Evolutionary conservation across 1,140 invertebrate species (phyloP).

Genomic region (Antheraea pernyi): DNA sequence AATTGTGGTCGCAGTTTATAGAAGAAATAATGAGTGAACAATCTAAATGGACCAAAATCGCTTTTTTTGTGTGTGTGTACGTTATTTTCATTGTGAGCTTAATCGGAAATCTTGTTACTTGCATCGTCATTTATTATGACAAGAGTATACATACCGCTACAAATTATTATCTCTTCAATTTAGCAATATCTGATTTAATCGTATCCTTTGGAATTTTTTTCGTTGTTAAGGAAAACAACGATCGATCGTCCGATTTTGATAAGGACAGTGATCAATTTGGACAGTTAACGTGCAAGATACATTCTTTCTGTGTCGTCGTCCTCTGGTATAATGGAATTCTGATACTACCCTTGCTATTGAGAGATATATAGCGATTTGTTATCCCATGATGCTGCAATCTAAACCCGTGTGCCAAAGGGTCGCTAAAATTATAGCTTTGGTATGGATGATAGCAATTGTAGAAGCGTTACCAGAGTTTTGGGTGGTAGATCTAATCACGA

Average conservation of each 20-base stretch:
- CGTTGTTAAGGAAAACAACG: background rate
- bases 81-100: slow-evolving; percentile 88
- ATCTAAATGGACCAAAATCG: slow-evolving; percentile 27
- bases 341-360: slow-evolving; percentile 61
- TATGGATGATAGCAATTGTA: slow-evolving; percentile 53
- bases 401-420: slow-evolving; percentile 45
- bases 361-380: slow-evolving; percentile 58
- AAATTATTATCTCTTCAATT: slow-evolving; percentile 92
- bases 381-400: slow-evolving; percentile 46
- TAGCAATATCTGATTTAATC: slow-evolving; percentile 84
- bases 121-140: slow-evolving; percentile 90
- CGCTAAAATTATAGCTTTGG: slow-evolving; percentile 46
- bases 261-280: slow-evolving; percentile 31
- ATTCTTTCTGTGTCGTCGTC: slow-evolving; percentile 47
- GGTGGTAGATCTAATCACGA: slow-evolving; percentile 42
- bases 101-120: slow-evolving; percentile 90
- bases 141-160: slow-evolving; percentile 90
- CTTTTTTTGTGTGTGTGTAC: slow-evolving; percentile 29
- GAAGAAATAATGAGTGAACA: slow-evolving; percentile 23
- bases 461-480: slow-evolving; percentile 53
- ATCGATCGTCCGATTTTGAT: no score
- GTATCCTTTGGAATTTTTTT: background rate
- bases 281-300: slow-evolving; percentile 43
- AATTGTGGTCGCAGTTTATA: slow-evolving; percentile 40
- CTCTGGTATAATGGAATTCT: slow-evolving; percentile 61